These are phyloP conservation scores for Opisthograptis luteolata DNA, from an alignment of 2,888 invertebrate species.

Conservation along the genomic window DNA sequence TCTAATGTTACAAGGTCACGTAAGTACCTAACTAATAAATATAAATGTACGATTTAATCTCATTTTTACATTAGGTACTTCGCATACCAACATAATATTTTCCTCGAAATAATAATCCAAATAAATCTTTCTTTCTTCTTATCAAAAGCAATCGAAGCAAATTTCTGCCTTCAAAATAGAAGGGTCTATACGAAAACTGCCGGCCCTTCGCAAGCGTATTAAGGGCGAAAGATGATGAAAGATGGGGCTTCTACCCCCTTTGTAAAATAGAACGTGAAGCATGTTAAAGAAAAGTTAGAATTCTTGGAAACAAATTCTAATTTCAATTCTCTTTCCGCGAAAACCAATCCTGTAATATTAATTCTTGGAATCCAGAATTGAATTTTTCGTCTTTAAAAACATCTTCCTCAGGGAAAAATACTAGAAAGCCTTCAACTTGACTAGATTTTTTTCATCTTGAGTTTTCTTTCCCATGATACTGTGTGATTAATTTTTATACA, in stretches of 20 bases:
- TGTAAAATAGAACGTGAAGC: background rate
- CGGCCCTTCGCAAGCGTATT: background rate
- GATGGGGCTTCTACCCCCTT: background rate
- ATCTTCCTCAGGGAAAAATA: too few species aligned
- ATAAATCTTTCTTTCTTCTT: constrained; percentile 23
- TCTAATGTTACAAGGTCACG: too few species aligned
- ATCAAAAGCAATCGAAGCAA: constrained; percentile 27
- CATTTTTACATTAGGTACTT: background rate
- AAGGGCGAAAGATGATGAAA: background rate
- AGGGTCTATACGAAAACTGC: constrained; percentile 26
- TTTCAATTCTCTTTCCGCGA: too few species aligned
- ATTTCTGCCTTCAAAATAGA: constrained; percentile 29
- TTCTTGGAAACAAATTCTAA: too few species aligned
- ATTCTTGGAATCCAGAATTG: too few species aligned
- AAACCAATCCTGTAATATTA: too few species aligned
- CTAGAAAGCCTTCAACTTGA: too few species aligned
- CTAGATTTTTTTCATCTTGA: too few species aligned
- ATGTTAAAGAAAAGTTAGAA: too few species aligned
- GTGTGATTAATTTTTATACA: too few species aligned
- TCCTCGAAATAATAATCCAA: constrained; percentile 20
- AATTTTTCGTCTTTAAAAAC: too few species aligned
- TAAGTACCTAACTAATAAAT: background rate
- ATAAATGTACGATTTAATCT: background rate
- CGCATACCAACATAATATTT: constrained; percentile 22
- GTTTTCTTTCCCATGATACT: too few species aligned